Conservation (phyloP, 2,888 invertebrate genomes). For the Epinotia bilunana region DNA sequence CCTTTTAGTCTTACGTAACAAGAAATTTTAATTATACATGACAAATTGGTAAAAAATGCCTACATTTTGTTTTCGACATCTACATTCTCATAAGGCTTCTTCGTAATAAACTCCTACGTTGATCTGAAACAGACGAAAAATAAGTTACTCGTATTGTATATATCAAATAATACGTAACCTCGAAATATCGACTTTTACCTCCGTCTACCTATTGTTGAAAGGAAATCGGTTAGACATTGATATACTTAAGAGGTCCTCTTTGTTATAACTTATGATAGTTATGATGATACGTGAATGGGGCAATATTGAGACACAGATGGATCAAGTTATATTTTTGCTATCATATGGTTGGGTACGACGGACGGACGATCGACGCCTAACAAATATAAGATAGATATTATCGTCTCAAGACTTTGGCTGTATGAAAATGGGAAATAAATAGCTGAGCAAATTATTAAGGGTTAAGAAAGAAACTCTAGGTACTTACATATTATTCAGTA, state of each 20-base stretch:
- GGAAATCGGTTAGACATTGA: slow-evolving; percentile 7
- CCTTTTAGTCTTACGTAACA: slow-evolving; percentile 72
- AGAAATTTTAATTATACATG: slow-evolving; percentile 70
- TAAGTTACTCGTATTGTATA: slow-evolving; percentile 20
- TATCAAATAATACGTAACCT: slow-evolving; percentile 32
- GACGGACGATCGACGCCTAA: neutral
- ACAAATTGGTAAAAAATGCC: slow-evolving; percentile 80
- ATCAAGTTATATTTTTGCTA: too few relatives aligned
- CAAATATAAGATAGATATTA: neutral
- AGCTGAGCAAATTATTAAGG: neutral
- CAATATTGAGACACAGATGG: neutral
- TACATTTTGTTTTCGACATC: slow-evolving; percentile 72
- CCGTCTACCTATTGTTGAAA: slow-evolving; percentile 3
- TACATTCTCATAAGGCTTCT: slow-evolving; percentile 83
- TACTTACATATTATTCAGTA: slow-evolving; percentile 76
- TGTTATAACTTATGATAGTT: slow-evolving; percentile 2
- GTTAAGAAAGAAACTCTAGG: neutral
- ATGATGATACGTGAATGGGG: neutral
- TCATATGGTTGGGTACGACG: neutral
- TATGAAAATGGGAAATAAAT: neutral
- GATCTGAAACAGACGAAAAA: slow-evolving; percentile 73
- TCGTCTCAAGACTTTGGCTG: neutral
- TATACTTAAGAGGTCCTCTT: neutral
- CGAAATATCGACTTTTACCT: neutral
- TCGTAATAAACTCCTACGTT: slow-evolving; percentile 84